A percentile compares a stretch with the other conserved stretches of the same genome.
Evolutionary conservation across 2,888 invertebrate species (phyloP).

Genomic region (Eupithecia abbreviata): DNA sequence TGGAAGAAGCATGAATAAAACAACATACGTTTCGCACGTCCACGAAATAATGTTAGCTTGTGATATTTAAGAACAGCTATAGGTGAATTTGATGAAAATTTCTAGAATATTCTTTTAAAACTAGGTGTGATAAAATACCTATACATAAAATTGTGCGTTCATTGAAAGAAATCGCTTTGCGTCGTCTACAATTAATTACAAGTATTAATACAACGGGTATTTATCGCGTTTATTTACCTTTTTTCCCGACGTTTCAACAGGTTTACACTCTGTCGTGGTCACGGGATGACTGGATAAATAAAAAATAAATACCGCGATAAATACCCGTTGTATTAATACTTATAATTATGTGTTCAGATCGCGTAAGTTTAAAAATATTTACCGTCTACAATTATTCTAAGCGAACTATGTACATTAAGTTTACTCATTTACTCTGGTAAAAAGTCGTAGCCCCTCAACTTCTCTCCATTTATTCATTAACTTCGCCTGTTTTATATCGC

Average conservation of each 20-base stretch:
- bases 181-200: neutral
- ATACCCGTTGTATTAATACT: too few species aligned
- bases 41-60: constrained; percentile 26
- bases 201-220: too few species aligned
- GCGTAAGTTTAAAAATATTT: too few species aligned
- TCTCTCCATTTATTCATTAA: constrained; percentile 1
- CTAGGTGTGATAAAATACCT: neutral
- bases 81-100: neutral
- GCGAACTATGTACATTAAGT: neutral
- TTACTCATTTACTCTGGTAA: neutral
- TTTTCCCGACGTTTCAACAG: too few species aligned
- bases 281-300: too few species aligned
- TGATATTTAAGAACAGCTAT: neutral
- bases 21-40: constrained; percentile 21
- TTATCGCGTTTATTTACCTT: too few species aligned
- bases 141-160: neutral
- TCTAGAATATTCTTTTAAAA: neutral
- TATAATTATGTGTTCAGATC: too few species aligned
- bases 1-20: constrained; percentile 36
- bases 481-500: neutral
- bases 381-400: neutral
- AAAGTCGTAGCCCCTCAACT: neutral
- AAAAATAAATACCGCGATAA: too few species aligned
- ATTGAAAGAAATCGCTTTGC: neutral
- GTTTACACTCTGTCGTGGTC: too few species aligned